These are phyloP conservation scores for Aptenodytes patagonicus DNA, from an alignment of 2,113 vertebrate genomes.

Conservation along the genomic window DNA sequence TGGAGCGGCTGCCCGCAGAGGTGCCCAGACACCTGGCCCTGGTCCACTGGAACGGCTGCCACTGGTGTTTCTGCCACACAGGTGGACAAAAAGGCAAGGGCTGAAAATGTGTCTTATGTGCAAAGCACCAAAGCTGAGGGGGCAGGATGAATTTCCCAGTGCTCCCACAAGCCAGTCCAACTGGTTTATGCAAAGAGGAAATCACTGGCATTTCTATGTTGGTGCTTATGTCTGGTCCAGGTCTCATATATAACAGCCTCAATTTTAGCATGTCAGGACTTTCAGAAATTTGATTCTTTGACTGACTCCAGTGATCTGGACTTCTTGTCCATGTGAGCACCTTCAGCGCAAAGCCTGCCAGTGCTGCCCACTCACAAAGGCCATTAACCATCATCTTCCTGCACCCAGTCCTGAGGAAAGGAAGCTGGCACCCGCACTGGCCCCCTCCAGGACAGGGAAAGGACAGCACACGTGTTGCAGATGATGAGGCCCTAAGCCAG, in stretches of 20 bases:
- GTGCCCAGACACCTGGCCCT: rapidly evolving
- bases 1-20: background rate
- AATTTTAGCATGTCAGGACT: background rate
- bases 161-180: background rate
- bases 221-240: background rate
- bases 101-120: background rate
- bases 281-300: background rate
- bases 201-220: background rate
- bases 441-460: background rate
- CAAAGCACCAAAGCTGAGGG: background rate
- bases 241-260: background rate
- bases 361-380: background rate
- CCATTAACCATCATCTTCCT: background rate
- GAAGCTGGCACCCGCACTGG: background rate
- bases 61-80: rapidly evolving
- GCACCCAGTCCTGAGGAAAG: background rate
- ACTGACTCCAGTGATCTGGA: background rate
- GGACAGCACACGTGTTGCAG: rapidly evolving
- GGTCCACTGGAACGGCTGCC: background rate
- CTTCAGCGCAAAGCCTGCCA: rapidly evolving
- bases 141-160: background rate
- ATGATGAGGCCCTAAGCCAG: background rate
- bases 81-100: background rate
- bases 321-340: rapidly evolving
- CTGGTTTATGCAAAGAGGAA: background rate